A percentile compares a stretch with the other conserved stretches of the same genome.
Evolutionary conservation across 2,797 vertebrate species (phyloP).

Genomic region (Anguilla anguilla): DNA sequence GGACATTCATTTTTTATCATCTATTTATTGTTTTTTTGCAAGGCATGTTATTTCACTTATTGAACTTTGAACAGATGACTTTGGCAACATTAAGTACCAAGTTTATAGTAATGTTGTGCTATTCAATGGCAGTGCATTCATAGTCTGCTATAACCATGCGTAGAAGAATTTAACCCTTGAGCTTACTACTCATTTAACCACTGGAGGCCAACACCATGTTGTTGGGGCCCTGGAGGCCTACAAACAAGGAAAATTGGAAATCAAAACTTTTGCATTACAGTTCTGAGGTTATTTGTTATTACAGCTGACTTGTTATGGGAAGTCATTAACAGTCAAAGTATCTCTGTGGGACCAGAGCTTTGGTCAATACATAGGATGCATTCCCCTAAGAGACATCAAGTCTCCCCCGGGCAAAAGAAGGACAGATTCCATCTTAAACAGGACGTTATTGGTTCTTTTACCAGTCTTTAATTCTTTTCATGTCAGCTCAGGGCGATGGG

Average conservation of each 20-base stretch:
- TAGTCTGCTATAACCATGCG: neutral
- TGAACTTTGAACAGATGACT: neutral
- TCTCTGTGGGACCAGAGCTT: neutral
- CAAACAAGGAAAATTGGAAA: slow-evolving; percentile 2
- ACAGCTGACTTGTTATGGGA: neutral
- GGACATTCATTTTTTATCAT: slow-evolving; percentile 24
- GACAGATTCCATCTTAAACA: slow-evolving; percentile 45
- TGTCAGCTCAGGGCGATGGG: slow-evolving; percentile 46
- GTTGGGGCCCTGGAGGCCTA: neutral
- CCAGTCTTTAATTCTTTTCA: slow-evolving; percentile 57
- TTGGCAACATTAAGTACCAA: neutral
- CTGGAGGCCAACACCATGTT: neutral
- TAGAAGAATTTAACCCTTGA: slow-evolving; percentile 9
- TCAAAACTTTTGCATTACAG: neutral
- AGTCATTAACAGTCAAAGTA: neutral
- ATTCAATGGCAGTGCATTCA: too few relatives aligned
- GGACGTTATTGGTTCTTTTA: slow-evolving; percentile 55
- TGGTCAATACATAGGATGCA: neutral
- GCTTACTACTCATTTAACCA: neutral
- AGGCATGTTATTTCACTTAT: neutral
- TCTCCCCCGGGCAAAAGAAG: neutral
- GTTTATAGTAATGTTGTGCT: neutral
- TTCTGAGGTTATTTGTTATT: neutral
- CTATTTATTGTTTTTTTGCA: slow-evolving; percentile 9
- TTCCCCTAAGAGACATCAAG: neutral